Base-by-base conservation (phyloP, 1,140 invertebrate genomes). In the Armadillidium nasatum region DNA sequence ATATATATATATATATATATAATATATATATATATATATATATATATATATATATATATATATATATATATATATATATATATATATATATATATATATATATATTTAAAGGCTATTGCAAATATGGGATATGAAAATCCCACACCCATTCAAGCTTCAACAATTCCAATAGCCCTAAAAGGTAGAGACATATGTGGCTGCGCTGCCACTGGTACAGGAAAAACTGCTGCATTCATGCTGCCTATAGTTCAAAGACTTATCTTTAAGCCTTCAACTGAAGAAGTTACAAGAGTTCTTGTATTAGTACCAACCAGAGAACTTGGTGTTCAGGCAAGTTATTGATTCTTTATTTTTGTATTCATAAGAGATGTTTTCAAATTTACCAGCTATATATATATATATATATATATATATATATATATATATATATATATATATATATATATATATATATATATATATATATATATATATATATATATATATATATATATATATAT, bases 161-260 rank as follows among this genome's bases (percentile, higher is more conserved):
- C 95, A 0, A 96, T 99, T 82, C 97, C 97, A 0, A 88, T 97
- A 10, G 97, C 95, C 23, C 86, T 99, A 45, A 85, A 94, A 81
- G 94, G 93, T 10, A 88, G 91, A 82, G 96, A 98, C 86, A 91
- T 98, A 82, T 95, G 95, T 88, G 96, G 94, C 11, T 97, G 95
- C 88, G 95, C 96, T 74, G 94, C 96, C 3, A 99, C 97, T 0
- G 97, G 97, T 54, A 99, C 97, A 7, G 97, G 96, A 44, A 99
- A 99, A 89, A 99, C 97, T 3, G 94, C 95, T 0, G 97, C 97
- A 0, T 99, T 98, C 84, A 98, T 99, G 94, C 86, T 99, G 78
- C 97, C 97, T 4, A 96, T 96, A 44, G 83, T 99, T 23, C 97
- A 99, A 86, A 87, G 97, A 80, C 87, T 99, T 72, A 84, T 99